Evolutionary conservation across 2,888 invertebrate genomes (phyloP).

Genomic region (Calameuta pallipes): DNA sequence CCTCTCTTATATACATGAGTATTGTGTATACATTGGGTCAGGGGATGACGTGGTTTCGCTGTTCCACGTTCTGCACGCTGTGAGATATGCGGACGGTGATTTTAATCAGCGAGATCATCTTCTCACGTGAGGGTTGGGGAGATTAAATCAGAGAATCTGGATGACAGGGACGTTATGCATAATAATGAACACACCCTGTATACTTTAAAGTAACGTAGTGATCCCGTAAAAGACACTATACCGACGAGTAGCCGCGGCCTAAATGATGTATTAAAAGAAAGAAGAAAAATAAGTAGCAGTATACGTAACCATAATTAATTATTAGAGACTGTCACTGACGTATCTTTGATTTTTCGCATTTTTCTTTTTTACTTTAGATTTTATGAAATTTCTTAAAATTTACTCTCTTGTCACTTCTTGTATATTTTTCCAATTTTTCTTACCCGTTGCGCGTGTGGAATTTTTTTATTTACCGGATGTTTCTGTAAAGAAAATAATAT

Average conservation of each 20-base stretch:
- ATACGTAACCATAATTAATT: constrained; percentile 9
- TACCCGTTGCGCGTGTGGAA: background rate
- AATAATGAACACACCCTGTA: background rate
- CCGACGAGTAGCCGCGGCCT: constrained; percentile 55
- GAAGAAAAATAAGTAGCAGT: background rate
- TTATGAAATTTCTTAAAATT: background rate
- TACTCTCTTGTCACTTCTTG: background rate
- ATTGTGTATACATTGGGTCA: background rate
- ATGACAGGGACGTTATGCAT: constrained; percentile 8
- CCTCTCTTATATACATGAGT: background rate
- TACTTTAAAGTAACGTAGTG: constrained; percentile 1
- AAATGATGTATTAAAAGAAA: constrained; percentile 38
- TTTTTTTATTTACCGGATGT: background rate
- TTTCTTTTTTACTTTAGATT: too few relatives aligned
- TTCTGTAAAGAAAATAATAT: background rate
- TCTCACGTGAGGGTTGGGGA: background rate
- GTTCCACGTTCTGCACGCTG: background rate
- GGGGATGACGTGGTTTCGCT: background rate
- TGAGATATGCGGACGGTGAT: background rate
- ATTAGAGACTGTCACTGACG: background rate
- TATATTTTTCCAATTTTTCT: background rate
- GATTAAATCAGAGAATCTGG: background rate
- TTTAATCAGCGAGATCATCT: background rate
- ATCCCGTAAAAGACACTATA: constrained; percentile 27
- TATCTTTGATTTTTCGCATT: background rate